Evolutionary conservation across 2,113 vertebrate species (phyloP), one percentile per base, ranked within the genome.

Genomic region (Alexandromys fortis): DNA sequence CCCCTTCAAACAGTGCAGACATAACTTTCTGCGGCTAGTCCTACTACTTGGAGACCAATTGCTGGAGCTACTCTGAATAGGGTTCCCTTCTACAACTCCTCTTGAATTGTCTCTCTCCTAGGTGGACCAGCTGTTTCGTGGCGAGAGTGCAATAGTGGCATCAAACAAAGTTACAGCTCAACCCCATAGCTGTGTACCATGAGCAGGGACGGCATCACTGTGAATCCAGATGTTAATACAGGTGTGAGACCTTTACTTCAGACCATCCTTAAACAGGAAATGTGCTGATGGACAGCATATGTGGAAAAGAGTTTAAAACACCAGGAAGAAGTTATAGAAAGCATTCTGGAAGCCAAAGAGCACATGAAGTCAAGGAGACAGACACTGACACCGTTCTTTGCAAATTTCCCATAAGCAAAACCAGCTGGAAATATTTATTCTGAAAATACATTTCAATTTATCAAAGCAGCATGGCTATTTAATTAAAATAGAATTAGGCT

Each of bases 331-430:
- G 63, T 75, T 81, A 75, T 21, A 75, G 28, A 70, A 89, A 65
- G 79, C 75, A 91, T 58, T 81, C 8, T 3, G n/a, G 75, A 82
- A 86, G 26, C 8, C 86, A n/a, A 91, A 86, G 42, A 83, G 73
- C 11, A 55, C 78, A 13, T 68, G 85, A 77, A 81, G 81, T 68
- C 42, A 52, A 22, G 21, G 47, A 38, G 30, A 63, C 30, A 78
- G 82, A 42, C 10, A 55, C 72, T 92, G 81, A 94, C 76, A 68
- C 16, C 0, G 81, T 94, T 92, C 47, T 67, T 94, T 92, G 45
- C 52, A 89, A 89, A 75, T 38, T 89, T 28, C 30, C n/a, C 49
- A 1, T 76, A 96, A 92, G 87, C 13, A 89, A 88, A 96, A 92
- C n/a, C 7, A 91, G 38, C 61, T 89, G 65, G n/a, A 92, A 75